Conservation (phyloP, 2,797 vertebrate species). For the Pitangus sulphuratus region DNA sequence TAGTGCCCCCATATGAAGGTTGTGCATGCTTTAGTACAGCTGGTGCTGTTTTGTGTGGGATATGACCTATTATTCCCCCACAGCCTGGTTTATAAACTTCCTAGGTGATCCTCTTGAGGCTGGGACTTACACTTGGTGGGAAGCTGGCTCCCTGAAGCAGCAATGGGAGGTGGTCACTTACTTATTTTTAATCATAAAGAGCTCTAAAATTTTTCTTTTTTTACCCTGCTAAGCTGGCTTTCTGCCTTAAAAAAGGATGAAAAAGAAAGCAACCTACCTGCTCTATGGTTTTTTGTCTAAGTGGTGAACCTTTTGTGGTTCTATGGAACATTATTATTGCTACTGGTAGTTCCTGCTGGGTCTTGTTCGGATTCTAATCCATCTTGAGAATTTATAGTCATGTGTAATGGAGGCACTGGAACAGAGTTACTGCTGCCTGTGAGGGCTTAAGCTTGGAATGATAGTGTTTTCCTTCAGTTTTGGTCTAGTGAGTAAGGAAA, state of each 20-base stretch:
- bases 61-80: fast-evolving
- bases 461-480: not conserved
- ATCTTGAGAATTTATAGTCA: fast-evolving
- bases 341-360: not conserved
- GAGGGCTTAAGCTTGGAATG: not conserved
- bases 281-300: not conserved
- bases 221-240: not conserved
- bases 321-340: not conserved
- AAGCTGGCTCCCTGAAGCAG: not conserved
- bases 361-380: not conserved
- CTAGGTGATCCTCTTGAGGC: not conserved
- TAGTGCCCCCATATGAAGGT: not conserved
- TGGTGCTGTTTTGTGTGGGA: not conserved
- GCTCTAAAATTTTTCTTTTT: not conserved
- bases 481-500: not conserved
- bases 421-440: not conserved
- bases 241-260: not conserved
- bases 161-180: not conserved
- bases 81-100: not conserved
- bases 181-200: not conserved
- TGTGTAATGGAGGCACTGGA: not conserved
- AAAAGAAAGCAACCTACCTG: not conserved
- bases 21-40: fast-evolving
- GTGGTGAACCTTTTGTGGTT: not conserved
- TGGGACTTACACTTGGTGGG: fast-evolving